Conservation (phyloP, 2,113 vertebrate species). For the Cettia cetti region DNA sequence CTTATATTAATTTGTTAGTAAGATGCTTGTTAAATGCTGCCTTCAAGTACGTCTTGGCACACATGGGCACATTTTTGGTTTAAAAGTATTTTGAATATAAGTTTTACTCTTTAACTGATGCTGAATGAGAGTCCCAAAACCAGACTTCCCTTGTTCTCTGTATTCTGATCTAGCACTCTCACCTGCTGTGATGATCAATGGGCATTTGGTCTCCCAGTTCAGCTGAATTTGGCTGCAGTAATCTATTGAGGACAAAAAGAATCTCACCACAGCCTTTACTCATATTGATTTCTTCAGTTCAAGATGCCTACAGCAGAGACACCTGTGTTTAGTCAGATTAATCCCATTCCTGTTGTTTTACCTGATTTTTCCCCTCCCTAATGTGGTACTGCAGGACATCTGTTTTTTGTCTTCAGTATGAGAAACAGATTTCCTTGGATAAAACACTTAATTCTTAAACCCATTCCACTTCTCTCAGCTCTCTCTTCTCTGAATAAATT, state of each 20-base stretch:
- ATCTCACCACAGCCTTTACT: neutral
- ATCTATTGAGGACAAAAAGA: neutral
- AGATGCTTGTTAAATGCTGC: neutral
- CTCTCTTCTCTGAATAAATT: neutral
- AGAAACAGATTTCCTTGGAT: neutral
- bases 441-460: neutral
- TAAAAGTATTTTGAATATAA: neutral
- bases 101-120: neutral
- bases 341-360: neutral
- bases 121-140: neutral
- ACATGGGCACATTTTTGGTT: neutral
- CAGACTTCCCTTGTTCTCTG: neutral
- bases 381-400: neutral
- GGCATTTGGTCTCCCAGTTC: neutral
- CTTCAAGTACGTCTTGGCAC: neutral
- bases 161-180: neutral
- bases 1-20: neutral
- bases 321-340: neutral
- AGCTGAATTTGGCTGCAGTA: neutral
- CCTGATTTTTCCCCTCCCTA: neutral
- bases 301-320: neutral
- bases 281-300: neutral
- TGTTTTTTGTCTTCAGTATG: neutral
- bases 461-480: neutral
- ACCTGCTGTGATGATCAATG: fast-evolving